Evolutionary conservation across 1,140 invertebrate species (phyloP), one percentile per base, ranked within the genome.

Genomic region (Belonocnema kinseyi): DNA sequence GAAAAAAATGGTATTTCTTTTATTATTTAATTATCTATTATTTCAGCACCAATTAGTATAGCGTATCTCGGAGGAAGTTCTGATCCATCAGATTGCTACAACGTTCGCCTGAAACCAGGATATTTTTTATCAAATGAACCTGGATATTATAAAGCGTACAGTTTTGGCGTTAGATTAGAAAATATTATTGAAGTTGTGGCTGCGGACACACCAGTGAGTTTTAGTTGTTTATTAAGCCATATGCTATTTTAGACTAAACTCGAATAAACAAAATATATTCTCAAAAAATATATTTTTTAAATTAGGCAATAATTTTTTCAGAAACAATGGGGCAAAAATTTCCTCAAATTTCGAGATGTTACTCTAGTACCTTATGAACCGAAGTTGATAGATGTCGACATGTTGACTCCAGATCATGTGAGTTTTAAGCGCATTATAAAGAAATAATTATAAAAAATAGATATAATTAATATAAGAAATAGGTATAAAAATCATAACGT

Each of bases 291-390:
- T 8, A 1, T 46, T 46, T 46, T 7, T 46, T 46, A 5, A 33
- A 46, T 11, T 46, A 11, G 7, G 7, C 10, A 46, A 46, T 46
- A 46, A 76, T 78, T 80, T 79, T 87, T 90, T 21, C 85, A 89
- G 50, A 88, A 92, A 85, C 85, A 85, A 50, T 89, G 85, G 17
- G 92, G 92, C 0, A 88, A 92, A 79, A 90, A 86, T 74, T 96
- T 94, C 85, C 88, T 95, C 12, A 93, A 92, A 77, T 98, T 99
- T 90, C 94, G 94, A 79, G 94, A 97, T 50, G 92, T 98, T 0
- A 99, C 98, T 12, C 90, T 98, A 50, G 95, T 99, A 7, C 98
- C 98, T 5, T 98, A 97, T 85, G 97, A 99, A 90, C 95, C 94
- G 1, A 98, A 98, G 88, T 91, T 99, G 74, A 96, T 99, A 76